Conservation (phyloP, 2,888 invertebrate species). For the Catocala sponsa region DNA sequence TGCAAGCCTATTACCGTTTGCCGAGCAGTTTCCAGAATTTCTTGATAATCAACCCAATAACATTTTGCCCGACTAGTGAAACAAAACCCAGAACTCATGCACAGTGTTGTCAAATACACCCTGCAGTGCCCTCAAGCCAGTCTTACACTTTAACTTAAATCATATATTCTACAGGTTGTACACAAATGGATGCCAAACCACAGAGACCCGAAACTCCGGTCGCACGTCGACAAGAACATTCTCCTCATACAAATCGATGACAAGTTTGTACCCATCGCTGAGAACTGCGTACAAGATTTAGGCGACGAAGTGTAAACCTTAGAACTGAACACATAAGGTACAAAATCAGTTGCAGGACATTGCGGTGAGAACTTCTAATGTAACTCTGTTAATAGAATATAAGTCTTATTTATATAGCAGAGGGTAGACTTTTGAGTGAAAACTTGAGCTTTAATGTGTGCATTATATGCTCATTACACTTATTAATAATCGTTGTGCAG, state of each 20-base stretch:
- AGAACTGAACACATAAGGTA: not conserved
- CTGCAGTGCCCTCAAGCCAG: too few species aligned
- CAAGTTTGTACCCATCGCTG: constrained; percentile 97
- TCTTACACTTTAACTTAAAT: too few species aligned
- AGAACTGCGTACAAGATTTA: constrained; percentile 94
- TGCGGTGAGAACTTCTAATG: not conserved
- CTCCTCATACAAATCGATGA: constrained; percentile 97
- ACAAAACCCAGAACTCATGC: too few species aligned
- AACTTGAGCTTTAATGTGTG: not conserved
- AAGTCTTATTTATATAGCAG: constrained; percentile 23
- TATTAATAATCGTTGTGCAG: too few species aligned
- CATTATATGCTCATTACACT: too few species aligned
- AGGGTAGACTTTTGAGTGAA: constrained; percentile 14
- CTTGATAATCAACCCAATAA: too few species aligned
- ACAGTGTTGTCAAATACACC: too few species aligned
- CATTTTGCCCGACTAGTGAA: too few species aligned
- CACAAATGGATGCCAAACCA: constrained; percentile 98
- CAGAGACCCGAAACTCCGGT: constrained; percentile 94
- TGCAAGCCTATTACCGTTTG: too few species aligned
- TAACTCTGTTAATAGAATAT: constrained; percentile 21
- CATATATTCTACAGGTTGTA: constrained; percentile 89
- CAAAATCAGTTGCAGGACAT: constrained; percentile 16
- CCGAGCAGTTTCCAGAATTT: too few species aligned
- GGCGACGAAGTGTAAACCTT: constrained; percentile 89
- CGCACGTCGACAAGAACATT: constrained; percentile 97